phyloP scores from a whole-genome alignment of 2,888 invertebrate genomes.

The Cybosia mesomella region DNA sequence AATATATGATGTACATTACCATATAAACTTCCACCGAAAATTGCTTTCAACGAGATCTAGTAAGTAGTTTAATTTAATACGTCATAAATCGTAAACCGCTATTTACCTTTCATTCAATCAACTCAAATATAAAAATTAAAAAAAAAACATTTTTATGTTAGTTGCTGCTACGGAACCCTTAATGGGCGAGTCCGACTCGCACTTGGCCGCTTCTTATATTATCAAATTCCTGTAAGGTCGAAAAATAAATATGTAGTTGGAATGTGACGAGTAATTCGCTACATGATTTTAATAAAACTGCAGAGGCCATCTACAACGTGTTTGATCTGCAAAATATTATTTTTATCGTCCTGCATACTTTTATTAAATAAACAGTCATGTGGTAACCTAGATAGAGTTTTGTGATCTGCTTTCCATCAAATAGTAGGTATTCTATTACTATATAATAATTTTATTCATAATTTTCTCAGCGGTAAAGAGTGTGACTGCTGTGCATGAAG shows the following conservation, averaged over 20 bases:
- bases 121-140: too few relatives aligned
- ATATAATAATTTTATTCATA: not conserved
- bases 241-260: not conserved
- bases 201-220: too few relatives aligned
- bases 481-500: not conserved
- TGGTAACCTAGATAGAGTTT: slow-evolving; percentile 1
- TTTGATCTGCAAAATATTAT: slow-evolving; percentile 8
- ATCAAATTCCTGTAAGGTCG: too few relatives aligned
- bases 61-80: too few relatives aligned
- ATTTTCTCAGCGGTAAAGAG: not conserved
- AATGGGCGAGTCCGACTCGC: too few relatives aligned
- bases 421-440: not conserved
- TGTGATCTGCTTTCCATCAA: not conserved
- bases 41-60: too few relatives aligned
- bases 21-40: too few relatives aligned
- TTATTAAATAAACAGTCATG: slow-evolving; percentile 14
- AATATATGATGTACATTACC: too few relatives aligned
- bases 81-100: too few relatives aligned
- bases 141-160: too few relatives aligned
- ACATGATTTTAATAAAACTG: not conserved
- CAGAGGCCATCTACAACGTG: not conserved
- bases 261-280: not conserved
- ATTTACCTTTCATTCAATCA: too few relatives aligned
- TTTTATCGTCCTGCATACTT: slow-evolving; percentile 1
- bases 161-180: too few relatives aligned